Percentiles rank a stretch among this genome's conserved stretches.
These are phyloP conservation scores for Cyanoramphus novaezelandiae DNA, from an alignment of 2,113 vertebrate genomes.

Conservation along the genomic window DNA sequence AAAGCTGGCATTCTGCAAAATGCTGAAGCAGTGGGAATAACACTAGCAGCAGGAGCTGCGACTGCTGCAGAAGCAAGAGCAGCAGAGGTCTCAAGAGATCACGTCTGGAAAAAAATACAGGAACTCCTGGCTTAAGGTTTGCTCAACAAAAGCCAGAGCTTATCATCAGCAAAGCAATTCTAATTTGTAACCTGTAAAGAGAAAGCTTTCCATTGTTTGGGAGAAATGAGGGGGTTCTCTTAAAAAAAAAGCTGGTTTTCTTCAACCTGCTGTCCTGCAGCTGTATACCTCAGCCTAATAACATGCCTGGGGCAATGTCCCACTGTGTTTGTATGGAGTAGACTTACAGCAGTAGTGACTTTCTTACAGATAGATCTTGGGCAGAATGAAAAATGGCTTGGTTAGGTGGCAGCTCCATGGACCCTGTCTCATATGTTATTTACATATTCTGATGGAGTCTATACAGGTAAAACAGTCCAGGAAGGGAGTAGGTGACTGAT, in stretches of 20 bases:
- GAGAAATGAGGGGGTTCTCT: background rate
- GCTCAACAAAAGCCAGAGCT: conserved; percentile 60
- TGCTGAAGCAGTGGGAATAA: conserved; percentile 22
- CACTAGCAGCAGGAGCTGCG: conserved; percentile 24
- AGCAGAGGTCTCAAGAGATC: conserved; percentile 22
- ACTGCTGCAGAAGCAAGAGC: conserved; percentile 48
- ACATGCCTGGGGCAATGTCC: background rate
- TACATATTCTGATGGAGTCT: background rate
- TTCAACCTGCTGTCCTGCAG: background rate
- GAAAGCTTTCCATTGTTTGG: conserved; percentile 39
- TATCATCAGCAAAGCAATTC: conserved; percentile 56
- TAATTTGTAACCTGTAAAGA: conserved; percentile 35
- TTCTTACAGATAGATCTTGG: background rate
- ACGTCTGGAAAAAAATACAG: conserved; percentile 52
- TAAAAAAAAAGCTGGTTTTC: background rate
- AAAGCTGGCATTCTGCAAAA: conserved; percentile 3
- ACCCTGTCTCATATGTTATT: background rate
- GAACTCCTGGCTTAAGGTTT: conserved; percentile 44
- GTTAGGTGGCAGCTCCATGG: background rate
- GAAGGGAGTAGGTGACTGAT: background rate
- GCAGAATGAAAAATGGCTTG: background rate
- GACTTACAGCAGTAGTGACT: background rate
- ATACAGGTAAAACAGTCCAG: background rate
- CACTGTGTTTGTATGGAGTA: background rate
- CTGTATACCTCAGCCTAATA: background rate